These are phyloP conservation scores for Fistularia tabacaria DNA, from an alignment of 2,797 vertebrate species.

Conservation along the genomic window DNA sequence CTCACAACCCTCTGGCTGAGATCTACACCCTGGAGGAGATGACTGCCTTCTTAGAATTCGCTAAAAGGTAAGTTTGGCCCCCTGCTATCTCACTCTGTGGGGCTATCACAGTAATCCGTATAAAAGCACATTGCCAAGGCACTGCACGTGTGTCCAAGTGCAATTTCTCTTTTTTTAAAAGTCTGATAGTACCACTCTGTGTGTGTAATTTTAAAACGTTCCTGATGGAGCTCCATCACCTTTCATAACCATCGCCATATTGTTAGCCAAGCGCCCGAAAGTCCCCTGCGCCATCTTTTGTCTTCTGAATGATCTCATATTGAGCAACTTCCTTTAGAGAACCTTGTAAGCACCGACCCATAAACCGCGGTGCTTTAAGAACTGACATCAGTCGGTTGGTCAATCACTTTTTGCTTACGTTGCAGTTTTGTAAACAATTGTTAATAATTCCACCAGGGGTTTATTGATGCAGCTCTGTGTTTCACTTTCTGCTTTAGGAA, in stretches of 20 bases:
- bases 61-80: conserved; percentile 82
- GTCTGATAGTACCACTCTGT: conserved; percentile 18
- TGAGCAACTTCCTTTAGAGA: conserved; percentile 17
- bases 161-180: background rate
- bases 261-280: conserved; percentile 45
- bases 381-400: background rate
- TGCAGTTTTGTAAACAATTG: too few species aligned
- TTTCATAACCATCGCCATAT: conserved; percentile 50
- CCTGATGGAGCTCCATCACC: conserved; percentile 48
- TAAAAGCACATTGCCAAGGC: conserved; percentile 8
- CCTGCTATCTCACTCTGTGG: conserved; percentile 7
- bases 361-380: conserved; percentile 48
- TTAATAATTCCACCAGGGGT: too few species aligned
- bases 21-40: conserved; percentile 86
- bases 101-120: conserved; percentile 16
- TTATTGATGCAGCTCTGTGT: background rate
- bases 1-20: conserved; percentile 93
- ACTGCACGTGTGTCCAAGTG: background rate
- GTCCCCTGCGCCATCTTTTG: conserved; percentile 31
- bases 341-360: conserved; percentile 23
- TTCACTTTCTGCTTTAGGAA: conserved; percentile 71
- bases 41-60: conserved; percentile 86
- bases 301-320: conserved; percentile 49
- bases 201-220: conserved; percentile 39
- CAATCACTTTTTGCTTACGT: too few species aligned